A percentile compares a stretch with the other conserved stretches of the same genome.
Evolutionary conservation across 2,888 invertebrate genomes (phyloP).

Genomic region (Sinodicranocentrus sp.): DNA sequence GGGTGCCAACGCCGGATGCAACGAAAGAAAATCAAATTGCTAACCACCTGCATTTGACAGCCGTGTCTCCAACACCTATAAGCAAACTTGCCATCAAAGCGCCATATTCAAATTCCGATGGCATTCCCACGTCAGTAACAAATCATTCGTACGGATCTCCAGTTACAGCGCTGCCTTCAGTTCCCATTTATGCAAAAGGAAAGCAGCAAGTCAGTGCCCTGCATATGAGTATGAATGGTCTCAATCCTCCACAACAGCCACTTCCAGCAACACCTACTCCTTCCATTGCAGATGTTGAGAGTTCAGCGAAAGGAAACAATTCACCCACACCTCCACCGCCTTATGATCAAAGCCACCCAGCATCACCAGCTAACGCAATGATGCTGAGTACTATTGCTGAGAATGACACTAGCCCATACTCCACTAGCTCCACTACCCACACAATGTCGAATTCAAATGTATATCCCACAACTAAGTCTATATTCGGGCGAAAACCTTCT

Average conservation of each 20-base stretch:
- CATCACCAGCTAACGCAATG: constrained; percentile 50
- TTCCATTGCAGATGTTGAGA: not conserved
- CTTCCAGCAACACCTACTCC: constrained; percentile 36
- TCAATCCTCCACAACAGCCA: constrained; percentile 28
- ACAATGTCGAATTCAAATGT: constrained; percentile 60
- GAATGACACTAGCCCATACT: constrained; percentile 85
- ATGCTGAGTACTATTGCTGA: constrained; percentile 81
- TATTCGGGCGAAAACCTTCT: constrained; percentile 72
- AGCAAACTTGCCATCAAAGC: constrained; percentile 12
- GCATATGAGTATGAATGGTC: not conserved
- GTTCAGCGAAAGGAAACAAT: not conserved
- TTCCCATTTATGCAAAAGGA: not conserved
- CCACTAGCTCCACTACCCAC: constrained; percentile 79
- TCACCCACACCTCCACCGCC: constrained; percentile 35
- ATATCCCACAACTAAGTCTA: constrained; percentile 74
- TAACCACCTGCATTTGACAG: constrained; percentile 14
- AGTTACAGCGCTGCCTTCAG: not conserved
- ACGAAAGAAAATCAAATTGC: constrained; percentile 83
- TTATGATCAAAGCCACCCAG: constrained; percentile 39
- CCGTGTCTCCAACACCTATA: constrained; percentile 41
- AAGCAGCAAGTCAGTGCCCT: not conserved
- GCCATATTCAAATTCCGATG: constrained; percentile 29
- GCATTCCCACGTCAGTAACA: not conserved
- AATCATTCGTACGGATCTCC: constrained; percentile 59
- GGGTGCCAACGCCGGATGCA: constrained; percentile 93